Conservation (phyloP, 2,888 invertebrate genomes). For the Agrochola macilenta region DNA sequence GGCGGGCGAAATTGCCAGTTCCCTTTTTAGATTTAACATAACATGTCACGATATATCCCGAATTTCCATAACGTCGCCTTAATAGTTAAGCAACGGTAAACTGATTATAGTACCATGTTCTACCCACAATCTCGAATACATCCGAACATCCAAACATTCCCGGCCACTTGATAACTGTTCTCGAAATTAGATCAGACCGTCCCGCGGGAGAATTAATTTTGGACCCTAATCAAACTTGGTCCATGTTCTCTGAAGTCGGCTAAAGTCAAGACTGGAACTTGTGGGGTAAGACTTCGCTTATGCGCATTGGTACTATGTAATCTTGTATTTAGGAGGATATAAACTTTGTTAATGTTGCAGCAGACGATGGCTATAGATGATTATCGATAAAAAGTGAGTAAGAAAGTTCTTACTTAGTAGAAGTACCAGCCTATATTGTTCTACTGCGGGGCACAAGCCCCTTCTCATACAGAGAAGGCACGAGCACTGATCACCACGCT, state of each 20-base stretch:
- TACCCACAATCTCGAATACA: slow-evolving; percentile 54
- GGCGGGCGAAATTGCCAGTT: background rate
- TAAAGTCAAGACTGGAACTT: slow-evolving; percentile 66
- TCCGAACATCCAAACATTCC: slow-evolving; percentile 66
- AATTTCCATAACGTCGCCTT: background rate
- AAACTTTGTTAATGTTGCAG: background rate
- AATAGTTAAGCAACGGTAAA: slow-evolving; percentile 30
- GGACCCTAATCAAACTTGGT: slow-evolving; percentile 84
- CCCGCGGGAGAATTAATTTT: slow-evolving; percentile 81
- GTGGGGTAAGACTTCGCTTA: slow-evolving; percentile 38
- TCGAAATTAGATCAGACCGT: slow-evolving; percentile 78
- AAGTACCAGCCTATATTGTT: too few relatives aligned
- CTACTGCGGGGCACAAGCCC: too few relatives aligned
- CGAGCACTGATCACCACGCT: too few relatives aligned
- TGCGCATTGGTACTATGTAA: slow-evolving; percentile 47
- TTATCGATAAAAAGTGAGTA: background rate
- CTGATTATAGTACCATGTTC: slow-evolving; percentile 39
- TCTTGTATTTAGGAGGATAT: slow-evolving; percentile 13
- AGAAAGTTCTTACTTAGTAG: background rate
- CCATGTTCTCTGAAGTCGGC: slow-evolving; percentile 74
- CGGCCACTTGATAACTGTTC: slow-evolving; percentile 78
- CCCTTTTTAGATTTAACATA: background rate
- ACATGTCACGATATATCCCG: background rate
- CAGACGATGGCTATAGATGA: background rate
- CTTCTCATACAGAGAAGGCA: too few relatives aligned